These are phyloP conservation scores for Cirrhinus molitorella DNA, from an alignment of 2,797 vertebrate species.

Conservation along the genomic window DNA sequence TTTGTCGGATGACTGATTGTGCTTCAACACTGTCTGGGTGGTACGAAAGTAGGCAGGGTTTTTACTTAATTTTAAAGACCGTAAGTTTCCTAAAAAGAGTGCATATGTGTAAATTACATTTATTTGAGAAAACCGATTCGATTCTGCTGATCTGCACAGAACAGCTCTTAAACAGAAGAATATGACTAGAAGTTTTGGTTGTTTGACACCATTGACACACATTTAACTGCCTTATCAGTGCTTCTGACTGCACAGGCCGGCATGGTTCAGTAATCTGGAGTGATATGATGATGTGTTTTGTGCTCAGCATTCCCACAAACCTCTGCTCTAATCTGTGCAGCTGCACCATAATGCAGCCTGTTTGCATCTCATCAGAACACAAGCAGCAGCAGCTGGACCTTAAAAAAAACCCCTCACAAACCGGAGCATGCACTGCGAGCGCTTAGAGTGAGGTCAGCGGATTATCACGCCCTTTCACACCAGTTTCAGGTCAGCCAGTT, in stretches of 20 bases:
- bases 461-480: slow-evolving; percentile 43
- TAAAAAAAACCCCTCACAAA: slow-evolving; percentile 11
- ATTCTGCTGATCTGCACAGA: neutral
- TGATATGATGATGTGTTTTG: slow-evolving; percentile 40
- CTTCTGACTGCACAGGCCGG: neutral
- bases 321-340: slow-evolving; percentile 25
- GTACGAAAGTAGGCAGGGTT: neutral
- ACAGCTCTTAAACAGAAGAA: neutral
- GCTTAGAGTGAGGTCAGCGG: slow-evolving; percentile 32
- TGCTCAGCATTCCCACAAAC: slow-evolving; percentile 6
- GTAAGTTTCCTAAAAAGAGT: neutral
- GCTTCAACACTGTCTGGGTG: neutral
- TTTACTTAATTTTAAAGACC: too few species aligned
- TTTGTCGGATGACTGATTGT: neutral
- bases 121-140: neutral
- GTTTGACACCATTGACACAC: neutral
- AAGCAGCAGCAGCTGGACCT: slow-evolving; percentile 33
- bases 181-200: neutral
- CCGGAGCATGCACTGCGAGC: neutral
- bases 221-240: neutral
- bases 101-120: neutral
- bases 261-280: slow-evolving; percentile 20
- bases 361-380: slow-evolving; percentile 35
- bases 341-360: slow-evolving; percentile 31
- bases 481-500: slow-evolving; percentile 37